phyloP scores from a whole-genome alignment of 2,797 vertebrate species.

The Betta splendens region DNA sequence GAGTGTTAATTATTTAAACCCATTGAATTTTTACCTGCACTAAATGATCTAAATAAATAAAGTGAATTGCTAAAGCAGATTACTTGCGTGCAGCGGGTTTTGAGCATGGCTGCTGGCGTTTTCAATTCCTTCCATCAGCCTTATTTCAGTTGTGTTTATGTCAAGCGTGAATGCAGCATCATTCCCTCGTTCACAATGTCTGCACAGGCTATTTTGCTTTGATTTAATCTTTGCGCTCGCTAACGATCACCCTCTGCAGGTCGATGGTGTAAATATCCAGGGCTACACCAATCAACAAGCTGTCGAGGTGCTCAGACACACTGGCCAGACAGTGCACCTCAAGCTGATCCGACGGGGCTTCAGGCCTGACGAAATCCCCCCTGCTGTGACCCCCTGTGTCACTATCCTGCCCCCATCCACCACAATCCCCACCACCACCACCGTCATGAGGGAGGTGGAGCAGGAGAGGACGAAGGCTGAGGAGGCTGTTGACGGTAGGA shows the following conservation, averaged over 20 bases:
- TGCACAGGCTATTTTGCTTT: neutral
- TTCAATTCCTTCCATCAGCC: slow-evolving; percentile 12
- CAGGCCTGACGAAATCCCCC: slow-evolving; percentile 81
- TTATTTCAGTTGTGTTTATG: slow-evolving; percentile 19
- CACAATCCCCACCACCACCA: slow-evolving; percentile 46
- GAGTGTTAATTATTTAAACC: slow-evolving; percentile 24
- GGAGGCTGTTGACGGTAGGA: slow-evolving; percentile 58
- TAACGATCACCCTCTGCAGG: slow-evolving; percentile 78
- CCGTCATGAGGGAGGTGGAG: slow-evolving; percentile 60
- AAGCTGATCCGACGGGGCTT: slow-evolving; percentile 87
- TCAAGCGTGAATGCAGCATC: slow-evolving; percentile 7
- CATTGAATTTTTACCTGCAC: slow-evolving; percentile 4
- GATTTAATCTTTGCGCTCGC: slow-evolving; percentile 27
- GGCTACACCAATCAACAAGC: slow-evolving; percentile 98
- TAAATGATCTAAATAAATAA: slow-evolving; percentile 23
- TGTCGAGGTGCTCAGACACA: slow-evolving; percentile 93
- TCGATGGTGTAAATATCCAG: slow-evolving; percentile 95
- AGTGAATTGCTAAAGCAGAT: slow-evolving; percentile 14
- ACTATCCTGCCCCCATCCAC: slow-evolving; percentile 46
- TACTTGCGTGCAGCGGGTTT: slow-evolving; percentile 2
- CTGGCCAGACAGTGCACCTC: slow-evolving; percentile 90
- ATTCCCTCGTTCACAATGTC: neutral
- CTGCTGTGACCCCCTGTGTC: slow-evolving; percentile 35
- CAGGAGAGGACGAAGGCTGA: slow-evolving; percentile 51
- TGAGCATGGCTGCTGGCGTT: slow-evolving; percentile 9